Evolutionary conservation across 23 tunicate genomes (phyloP), one percentile per base, ranked within the genome.

Genomic region (Styela clava): DNA sequence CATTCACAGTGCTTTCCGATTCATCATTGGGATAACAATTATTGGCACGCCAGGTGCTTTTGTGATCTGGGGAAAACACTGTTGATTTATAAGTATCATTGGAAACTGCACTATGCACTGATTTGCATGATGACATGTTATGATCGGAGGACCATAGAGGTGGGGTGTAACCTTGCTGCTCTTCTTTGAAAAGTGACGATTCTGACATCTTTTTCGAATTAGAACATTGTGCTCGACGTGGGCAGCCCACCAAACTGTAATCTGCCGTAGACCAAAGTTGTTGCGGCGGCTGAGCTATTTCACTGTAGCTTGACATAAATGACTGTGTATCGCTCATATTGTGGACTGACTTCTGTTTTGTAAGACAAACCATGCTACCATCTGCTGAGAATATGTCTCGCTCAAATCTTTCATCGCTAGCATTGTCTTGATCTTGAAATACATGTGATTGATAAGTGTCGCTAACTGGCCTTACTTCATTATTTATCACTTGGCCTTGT

Each of bases 61-160:
- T n/a, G n/a, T n/a, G n/a, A 18, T 67, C 71, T 67, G 71, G 71
- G 30, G 21, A 19, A 67, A 67, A 67, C 24, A 67, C n/a, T 1
- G 71, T 67, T 12, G 71, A 67, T 67, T 67, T 67, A 24, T 67
- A 67, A 22, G 30, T 67, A 67, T 25, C 71, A 24, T 0, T 67
- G 16, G 0, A 1, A 29, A 1, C 22, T 67, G 31, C 31, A 16
- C 16, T 67, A 29, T 29, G 19, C 0, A 0, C 71, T 67, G 71
- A 29, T 16, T 27, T 1, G 16, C 71, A 25, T 18, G 71, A 67
- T 67, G 2, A 1, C 31, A 29, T 25, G 30, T 67, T 67, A 19
- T 25, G 31, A 22, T 67, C 71, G 1, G 71, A 67, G 0, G 71
- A 67, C 71, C 71, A 67, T 22, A 67, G 22, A 19, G 71, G 71